Conservation (phyloP, 2,797 vertebrate species). For the Cryptoprocta ferox region DNA sequence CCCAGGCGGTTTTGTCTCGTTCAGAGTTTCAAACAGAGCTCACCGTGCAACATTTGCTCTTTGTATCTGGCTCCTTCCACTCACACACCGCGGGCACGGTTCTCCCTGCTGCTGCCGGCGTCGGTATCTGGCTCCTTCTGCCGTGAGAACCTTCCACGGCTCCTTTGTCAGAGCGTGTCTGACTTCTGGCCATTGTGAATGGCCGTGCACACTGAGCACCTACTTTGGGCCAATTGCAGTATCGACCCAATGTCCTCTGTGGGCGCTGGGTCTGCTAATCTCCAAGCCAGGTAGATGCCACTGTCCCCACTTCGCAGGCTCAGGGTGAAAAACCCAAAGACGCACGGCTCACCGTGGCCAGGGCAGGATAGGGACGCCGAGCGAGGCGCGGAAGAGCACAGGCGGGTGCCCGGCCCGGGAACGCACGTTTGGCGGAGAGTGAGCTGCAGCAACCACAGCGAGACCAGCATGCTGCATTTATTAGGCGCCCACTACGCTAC, state of each 20-base stretch:
- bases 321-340: background rate
- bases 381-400: accelerated
- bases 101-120: accelerated
- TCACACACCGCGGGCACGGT: accelerated
- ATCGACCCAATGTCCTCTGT: background rate
- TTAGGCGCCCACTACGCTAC: background rate
- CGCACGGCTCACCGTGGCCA: background rate
- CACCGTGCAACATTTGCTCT: accelerated
- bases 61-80: background rate
- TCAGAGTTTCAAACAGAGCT: background rate
- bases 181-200: background rate
- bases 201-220: accelerated
- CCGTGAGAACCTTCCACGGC: background rate
- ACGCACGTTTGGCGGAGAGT: accelerated
- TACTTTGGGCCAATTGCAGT: accelerated
- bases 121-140: accelerated
- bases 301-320: background rate
- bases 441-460: accelerated
- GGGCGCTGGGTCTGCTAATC: accelerated
- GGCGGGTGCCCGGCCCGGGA: background rate
- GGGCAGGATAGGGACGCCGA: accelerated
- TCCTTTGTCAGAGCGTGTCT: accelerated
- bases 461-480: background rate
- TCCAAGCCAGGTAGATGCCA: no score
- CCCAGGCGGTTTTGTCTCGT: background rate